A percentile compares a stretch with the other conserved stretches of the same genome.
These are phyloP conservation scores for Butorides virescens DNA, from an alignment of 2,113 vertebrate genomes.

Conservation along the genomic window DNA sequence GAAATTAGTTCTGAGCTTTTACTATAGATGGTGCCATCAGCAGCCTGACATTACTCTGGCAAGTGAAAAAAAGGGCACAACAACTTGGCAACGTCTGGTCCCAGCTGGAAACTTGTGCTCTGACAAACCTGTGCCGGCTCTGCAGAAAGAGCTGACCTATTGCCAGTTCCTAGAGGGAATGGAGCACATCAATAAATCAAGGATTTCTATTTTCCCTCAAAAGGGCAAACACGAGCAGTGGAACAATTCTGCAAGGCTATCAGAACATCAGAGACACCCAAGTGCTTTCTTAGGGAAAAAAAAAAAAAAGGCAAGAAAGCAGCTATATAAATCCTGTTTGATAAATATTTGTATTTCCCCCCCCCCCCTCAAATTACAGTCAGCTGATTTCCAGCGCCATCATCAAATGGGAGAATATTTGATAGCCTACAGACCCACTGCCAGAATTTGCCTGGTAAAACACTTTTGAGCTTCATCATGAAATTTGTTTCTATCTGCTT, in stretches of 20 bases:
- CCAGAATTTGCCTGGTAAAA: not conserved
- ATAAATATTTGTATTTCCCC: constrained; percentile 25
- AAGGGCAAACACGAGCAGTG: not conserved
- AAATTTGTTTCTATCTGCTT: not conserved
- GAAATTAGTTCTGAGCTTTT: not conserved
- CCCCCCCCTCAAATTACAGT: constrained; percentile 34
- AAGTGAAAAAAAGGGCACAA: not conserved
- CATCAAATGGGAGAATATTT: constrained; percentile 36
- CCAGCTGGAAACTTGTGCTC: not conserved
- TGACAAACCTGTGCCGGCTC: not conserved
- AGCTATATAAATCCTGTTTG: not conserved
- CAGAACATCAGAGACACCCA: not conserved
- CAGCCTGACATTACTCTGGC: not conserved
- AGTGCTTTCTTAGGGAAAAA: not conserved
- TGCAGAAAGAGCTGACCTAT: not conserved
- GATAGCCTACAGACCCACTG: not conserved
- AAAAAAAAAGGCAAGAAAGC: not conserved
- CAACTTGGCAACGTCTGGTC: not conserved
- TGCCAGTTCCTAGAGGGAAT: not conserved
- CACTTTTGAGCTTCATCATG: not conserved
- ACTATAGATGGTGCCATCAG: not conserved
- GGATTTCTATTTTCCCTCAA: not conserved
- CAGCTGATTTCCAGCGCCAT: constrained; percentile 12
- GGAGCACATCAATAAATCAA: not conserved
- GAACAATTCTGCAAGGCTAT: not conserved